Conservation (phyloP, 2,888 invertebrate species). For the Nomada ruficornis region DNA sequence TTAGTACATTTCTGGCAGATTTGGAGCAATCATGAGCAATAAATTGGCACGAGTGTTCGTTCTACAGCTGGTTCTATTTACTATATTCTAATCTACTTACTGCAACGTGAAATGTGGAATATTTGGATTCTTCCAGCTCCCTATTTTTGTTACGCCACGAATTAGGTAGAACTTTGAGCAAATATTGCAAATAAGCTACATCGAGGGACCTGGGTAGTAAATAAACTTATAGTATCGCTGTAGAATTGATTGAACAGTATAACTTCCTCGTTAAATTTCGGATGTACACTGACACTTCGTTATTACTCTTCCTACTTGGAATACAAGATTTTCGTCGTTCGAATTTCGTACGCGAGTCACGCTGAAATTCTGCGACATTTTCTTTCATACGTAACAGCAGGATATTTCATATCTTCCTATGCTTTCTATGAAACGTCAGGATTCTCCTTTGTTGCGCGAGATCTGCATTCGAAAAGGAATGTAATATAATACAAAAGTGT, state of each 20-base stretch:
- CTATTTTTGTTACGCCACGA: no score
- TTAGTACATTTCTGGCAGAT: no score
- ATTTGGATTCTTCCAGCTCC: no score
- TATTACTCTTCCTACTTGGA: conserved; percentile 3
- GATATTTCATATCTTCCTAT: conserved; percentile 28
- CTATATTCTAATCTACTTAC: no score
- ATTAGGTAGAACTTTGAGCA: no score
- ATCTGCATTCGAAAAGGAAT: conserved; percentile 21
- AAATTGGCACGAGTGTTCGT: no score
- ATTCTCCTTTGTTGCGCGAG: conserved; percentile 34
- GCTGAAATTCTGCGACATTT: conserved; percentile 21
- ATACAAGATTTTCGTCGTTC: conserved; percentile 8
- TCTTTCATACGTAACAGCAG: conserved; percentile 19
- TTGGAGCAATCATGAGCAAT: no score
- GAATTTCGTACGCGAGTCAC: background rate
- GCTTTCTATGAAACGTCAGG: conserved; percentile 21
- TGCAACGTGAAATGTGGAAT: no score
- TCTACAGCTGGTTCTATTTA: no score
- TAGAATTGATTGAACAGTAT: background rate
- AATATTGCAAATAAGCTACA: no score
- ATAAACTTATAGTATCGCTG: background rate
- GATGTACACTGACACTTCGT: background rate
- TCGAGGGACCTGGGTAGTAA: no score
- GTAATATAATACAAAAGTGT: conserved; percentile 35
- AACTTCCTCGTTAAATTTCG: background rate